phyloP scores from a whole-genome alignment of 2,113 vertebrate genomes.

The Scophthalmus maximus region DNA sequence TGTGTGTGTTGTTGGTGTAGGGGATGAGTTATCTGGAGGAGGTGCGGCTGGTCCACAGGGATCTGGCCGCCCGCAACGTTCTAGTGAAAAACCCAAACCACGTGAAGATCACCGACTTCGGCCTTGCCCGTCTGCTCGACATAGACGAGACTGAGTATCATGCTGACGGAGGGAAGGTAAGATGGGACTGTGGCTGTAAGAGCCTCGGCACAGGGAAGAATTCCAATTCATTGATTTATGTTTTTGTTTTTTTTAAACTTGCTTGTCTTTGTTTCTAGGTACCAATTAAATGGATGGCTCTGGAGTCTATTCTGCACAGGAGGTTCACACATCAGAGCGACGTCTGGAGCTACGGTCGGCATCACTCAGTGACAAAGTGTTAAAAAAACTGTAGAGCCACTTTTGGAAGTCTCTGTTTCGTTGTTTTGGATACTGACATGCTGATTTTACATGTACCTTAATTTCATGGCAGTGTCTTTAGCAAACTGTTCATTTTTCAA shows the following conservation, averaged over 20 bases:
- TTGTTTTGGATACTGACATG: no score
- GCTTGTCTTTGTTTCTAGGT: slow-evolving; percentile 80
- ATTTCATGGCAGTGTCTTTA: no score
- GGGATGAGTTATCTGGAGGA: slow-evolving; percentile 98
- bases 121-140: slow-evolving; percentile 93
- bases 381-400: not conserved
- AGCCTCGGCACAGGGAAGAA: not conserved
- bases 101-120: slow-evolving; percentile 97
- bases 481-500: no score
- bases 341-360: slow-evolving; percentile 95
- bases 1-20: slow-evolving; percentile 72
- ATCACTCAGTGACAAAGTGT: not conserved
- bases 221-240: not conserved
- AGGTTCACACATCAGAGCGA: slow-evolving; percentile 98
- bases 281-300: slow-evolving; percentile 98
- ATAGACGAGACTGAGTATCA: slow-evolving; percentile 97
- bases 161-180: slow-evolving; percentile 95
- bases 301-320: slow-evolving; percentile 95
- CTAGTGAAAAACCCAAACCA: slow-evolving; percentile 96
- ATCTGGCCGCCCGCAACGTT: slow-evolving; percentile 94
- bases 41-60: slow-evolving; percentile 94
- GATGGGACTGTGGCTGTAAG: not conserved
- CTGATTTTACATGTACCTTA: no score
- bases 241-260: no score
- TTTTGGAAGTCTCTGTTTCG: not conserved